phyloP scores from a whole-genome alignment of 1,140 invertebrate genomes.

The Drosophila ogumai region DNA sequence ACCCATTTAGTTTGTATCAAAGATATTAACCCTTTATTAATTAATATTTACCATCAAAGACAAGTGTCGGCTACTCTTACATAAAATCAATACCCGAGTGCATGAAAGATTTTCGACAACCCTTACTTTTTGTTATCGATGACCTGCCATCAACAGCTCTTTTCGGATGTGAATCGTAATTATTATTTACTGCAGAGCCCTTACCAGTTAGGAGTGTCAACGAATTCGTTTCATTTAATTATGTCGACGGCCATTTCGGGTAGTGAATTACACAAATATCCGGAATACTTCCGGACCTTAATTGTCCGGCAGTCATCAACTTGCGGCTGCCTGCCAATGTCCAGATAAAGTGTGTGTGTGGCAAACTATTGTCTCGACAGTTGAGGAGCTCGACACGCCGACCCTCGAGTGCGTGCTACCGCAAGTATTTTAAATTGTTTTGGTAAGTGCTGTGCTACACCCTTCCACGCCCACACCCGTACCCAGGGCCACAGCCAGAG shows the following conservation, averaged over 20 bases:
- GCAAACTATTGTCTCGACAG: constrained; percentile 28
- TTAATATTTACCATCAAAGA: neutral
- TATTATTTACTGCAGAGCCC: constrained; percentile 18
- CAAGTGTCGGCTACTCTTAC: neutral
- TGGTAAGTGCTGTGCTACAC: constrained; percentile 57
- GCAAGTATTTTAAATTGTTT: constrained; percentile 65
- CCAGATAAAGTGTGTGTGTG: constrained; percentile 38
- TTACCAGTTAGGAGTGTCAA: constrained; percentile 25
- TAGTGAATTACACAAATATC: constrained; percentile 43
- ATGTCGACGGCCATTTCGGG: constrained; percentile 36
- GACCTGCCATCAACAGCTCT: constrained; percentile 9
- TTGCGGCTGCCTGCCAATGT: constrained; percentile 42
- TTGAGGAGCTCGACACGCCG: neutral
- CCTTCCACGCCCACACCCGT: constrained; percentile 6
- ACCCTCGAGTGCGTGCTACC: constrained; percentile 47
- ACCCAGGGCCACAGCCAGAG: neutral
- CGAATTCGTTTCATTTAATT: constrained; percentile 39
- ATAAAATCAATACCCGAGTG: neutral
- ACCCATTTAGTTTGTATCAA: neutral
- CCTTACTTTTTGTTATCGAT: constrained; percentile 7
- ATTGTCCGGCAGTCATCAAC: constrained; percentile 38
- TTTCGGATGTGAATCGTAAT: constrained; percentile 16
- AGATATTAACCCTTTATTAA: neutral
- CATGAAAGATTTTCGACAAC: neutral
- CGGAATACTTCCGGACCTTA: constrained; percentile 25